Base-by-base conservation (phyloP, 2,888 invertebrate genomes). In the Parelbella ahira region DNA sequence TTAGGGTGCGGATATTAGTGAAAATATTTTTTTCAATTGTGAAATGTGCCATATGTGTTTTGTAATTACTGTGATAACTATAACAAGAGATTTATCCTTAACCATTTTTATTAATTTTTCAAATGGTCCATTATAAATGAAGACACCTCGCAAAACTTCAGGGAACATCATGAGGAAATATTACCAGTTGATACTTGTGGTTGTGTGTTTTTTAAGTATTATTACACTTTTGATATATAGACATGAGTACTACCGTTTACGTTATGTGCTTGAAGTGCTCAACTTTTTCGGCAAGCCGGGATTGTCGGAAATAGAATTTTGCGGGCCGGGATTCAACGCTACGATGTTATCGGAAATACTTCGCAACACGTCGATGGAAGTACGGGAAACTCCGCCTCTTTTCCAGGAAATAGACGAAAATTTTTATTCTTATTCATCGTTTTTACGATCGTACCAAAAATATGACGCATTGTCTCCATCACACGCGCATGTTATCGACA, bases 241-340 rank as follows among this genome's bases (percentile, higher is more conserved):
- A 48, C 94, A 94, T 58, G 95, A 96, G 71, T 96, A 96, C 63
- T 93, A 94, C 67, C 91, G 93, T 27, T 80, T 96, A 0, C 90
- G 94, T 51, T 94, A 94, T 75, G 94, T 96, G 0, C 72, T 96
- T 6, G 93, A 94, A 79, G 95, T 95, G 4, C 90, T 96, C 2
- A 94, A 95, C 69, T 94, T 95, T 65, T 96, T 96, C 63, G 95
- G 96, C 0, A 91, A 91, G 49, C 91, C 92, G 0, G 90, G 90
- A 4, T 68, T 88, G 12, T 82, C 84, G 0, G 80, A 89, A 67
- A 83, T 88, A 4, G 86, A 89, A 32, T 76, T 81, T 12, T 89
- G 88, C 45, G 90, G 90, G 2, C 80, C 87, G 1, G 82, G 88
- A 20, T 84, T 88, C 36, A 89, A 89, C 36, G 88, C 88, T 1